phyloP scores from a whole-genome alignment of 2,113 vertebrate genomes.

The Periophthalmodon schlosseri region DNA sequence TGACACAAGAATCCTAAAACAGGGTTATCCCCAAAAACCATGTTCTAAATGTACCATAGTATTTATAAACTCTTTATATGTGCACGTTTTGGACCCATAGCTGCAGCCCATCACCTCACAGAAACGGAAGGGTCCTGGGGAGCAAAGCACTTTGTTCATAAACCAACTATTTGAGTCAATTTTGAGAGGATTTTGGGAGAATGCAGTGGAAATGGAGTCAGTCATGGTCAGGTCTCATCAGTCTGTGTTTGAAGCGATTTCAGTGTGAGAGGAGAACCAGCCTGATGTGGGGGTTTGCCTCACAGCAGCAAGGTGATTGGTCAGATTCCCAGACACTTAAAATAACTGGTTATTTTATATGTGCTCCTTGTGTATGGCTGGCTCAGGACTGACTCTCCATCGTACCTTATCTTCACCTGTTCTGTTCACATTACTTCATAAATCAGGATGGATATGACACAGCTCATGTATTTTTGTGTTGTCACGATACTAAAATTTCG shows the following conservation, averaged over 20 bases:
- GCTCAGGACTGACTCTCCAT: too few relatives aligned
- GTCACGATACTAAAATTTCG: too few relatives aligned
- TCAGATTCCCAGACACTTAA: not conserved
- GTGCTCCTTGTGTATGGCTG: too few relatives aligned
- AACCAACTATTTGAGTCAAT: constrained; percentile 9
- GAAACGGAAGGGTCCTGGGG: not conserved
- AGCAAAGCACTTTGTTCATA: not conserved
- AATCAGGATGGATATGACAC: too few relatives aligned
- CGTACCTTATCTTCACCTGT: too few relatives aligned
- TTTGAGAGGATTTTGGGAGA: constrained; percentile 10
- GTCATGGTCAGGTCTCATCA: not conserved
- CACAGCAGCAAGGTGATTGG: not conserved
- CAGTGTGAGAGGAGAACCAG: not conserved
- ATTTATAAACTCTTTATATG: not conserved
- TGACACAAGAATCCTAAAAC: too few relatives aligned
- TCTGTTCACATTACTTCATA: too few relatives aligned
- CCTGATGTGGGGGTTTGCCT: not conserved
- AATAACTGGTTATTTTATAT: not conserved
- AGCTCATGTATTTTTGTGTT: too few relatives aligned
- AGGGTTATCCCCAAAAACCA: too few relatives aligned
- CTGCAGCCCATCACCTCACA: not conserved
- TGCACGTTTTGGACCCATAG: not conserved
- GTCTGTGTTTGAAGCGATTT: not conserved
- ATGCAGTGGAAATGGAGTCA: not conserved
- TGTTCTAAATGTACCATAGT: too few relatives aligned